Conservation (phyloP, 2,113 vertebrate genomes). For the Crotalus helleri region DNA sequence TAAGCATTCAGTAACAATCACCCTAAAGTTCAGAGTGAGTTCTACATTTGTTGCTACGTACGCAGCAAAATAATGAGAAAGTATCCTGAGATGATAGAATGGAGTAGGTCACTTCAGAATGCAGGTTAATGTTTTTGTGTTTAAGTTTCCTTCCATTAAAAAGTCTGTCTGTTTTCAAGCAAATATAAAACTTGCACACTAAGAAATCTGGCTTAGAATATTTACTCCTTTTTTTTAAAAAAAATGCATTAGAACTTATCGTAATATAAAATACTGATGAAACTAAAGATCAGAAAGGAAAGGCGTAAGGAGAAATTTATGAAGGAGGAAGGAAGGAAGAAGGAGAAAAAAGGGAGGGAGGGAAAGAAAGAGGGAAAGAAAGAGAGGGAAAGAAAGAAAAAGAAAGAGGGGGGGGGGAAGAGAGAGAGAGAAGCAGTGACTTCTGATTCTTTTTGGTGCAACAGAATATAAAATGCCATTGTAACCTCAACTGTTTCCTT, state of each 20-base stretch:
- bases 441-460: background rate
- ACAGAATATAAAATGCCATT: background rate
- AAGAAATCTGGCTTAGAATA: background rate
- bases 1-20: background rate
- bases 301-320: background rate
- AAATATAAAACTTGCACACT: background rate
- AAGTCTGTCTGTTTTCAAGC: background rate
- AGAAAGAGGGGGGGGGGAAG: too few species aligned
- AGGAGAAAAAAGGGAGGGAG: too few species aligned
- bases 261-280: background rate
- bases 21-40: background rate
- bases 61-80: background rate
- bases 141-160: background rate
- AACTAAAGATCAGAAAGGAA: background rate
- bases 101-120: background rate
- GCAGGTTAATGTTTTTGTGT: background rate
- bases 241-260: background rate
- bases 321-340: background rate
- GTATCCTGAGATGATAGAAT: background rate
- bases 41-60: background rate
- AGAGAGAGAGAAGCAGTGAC: background rate
- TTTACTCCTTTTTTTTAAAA: background rate
- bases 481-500: background rate
- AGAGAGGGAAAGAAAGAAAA: too few species aligned
- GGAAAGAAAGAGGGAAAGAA: too few species aligned